A percentile compares a stretch with the other conserved stretches of the same genome.
Conservation (phyloP, 1,140 invertebrate genomes). For the Caerostris extrusa region DNA sequence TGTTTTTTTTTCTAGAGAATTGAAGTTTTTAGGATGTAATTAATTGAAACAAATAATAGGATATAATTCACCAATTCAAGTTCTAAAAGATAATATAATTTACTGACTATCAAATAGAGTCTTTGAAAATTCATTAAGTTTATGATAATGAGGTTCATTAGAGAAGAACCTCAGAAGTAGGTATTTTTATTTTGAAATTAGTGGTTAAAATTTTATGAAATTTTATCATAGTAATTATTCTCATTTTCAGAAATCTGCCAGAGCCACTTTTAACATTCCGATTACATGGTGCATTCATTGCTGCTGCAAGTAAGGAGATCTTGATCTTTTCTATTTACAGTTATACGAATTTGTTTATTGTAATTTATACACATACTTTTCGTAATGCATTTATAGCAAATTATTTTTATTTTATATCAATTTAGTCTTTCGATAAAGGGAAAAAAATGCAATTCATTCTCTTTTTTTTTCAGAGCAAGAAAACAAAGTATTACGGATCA, state of each 20-base stretch:
- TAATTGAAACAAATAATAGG: too few relatives aligned
- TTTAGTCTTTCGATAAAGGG: background rate
- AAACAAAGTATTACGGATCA: conserved; percentile 87
- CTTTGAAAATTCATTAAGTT: too few relatives aligned
- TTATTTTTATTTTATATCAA: background rate
- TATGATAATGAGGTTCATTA: too few relatives aligned
- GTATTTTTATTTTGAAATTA: too few relatives aligned
- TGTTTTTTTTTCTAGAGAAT: too few relatives aligned
- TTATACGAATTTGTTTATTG: background rate
- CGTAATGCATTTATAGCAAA: background rate
- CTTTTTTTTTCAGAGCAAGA: conserved; percentile 88
- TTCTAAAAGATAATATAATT: too few relatives aligned
- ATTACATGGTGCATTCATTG: conserved; percentile 93
- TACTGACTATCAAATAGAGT: too few relatives aligned
- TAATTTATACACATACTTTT: background rate
- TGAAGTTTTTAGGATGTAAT: too few relatives aligned
- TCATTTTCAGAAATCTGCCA: conserved; percentile 87
- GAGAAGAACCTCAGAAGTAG: too few relatives aligned
- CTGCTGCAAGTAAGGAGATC: conserved; percentile 91
- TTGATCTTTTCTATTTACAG: background rate
- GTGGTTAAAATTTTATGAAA: too few relatives aligned
- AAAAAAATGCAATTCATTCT: background rate
- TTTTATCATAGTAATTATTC: background rate
- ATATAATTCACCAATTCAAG: too few relatives aligned
- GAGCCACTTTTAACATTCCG: conserved; percentile 97